Evolutionary conservation across 2,888 invertebrate genomes (phyloP).

Genomic region (Uropetala carovei): DNA sequence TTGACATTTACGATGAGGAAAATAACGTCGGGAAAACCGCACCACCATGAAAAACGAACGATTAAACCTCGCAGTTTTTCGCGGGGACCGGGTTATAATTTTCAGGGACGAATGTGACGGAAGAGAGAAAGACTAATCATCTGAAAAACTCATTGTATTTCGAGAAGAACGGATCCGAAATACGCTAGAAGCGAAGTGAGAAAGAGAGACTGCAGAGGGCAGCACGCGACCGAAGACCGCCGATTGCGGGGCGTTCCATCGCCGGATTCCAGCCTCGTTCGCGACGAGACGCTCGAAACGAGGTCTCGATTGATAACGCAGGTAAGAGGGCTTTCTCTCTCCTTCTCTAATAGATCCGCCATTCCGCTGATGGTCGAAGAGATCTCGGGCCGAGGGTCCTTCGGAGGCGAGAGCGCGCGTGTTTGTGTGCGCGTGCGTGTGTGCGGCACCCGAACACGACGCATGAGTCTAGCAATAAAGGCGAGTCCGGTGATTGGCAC

Average conservation of each 20-base stretch:
- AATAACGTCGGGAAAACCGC: too few species aligned
- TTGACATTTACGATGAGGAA: too few species aligned
- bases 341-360: background rate
- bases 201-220: background rate
- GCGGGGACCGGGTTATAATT: too few species aligned
- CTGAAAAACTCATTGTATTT: too few species aligned
- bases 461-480: background rate
- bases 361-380: background rate
- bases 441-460: background rate
- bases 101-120: too few species aligned
- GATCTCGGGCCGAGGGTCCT: background rate
- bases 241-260: background rate
- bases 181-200: background rate
- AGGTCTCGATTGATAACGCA: background rate
- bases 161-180: background rate
- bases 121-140: too few species aligned
- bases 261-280: too few species aligned
- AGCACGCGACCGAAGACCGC: background rate
- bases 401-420: background rate
- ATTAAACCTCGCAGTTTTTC: too few species aligned
- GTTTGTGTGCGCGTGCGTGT: background rate
- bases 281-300: background rate
- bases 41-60: too few species aligned
- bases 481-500: conserved; percentile 7
- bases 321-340: background rate